Conservation (phyloP, 2,888 invertebrate genomes). For the Zele albiditarsus region DNA sequence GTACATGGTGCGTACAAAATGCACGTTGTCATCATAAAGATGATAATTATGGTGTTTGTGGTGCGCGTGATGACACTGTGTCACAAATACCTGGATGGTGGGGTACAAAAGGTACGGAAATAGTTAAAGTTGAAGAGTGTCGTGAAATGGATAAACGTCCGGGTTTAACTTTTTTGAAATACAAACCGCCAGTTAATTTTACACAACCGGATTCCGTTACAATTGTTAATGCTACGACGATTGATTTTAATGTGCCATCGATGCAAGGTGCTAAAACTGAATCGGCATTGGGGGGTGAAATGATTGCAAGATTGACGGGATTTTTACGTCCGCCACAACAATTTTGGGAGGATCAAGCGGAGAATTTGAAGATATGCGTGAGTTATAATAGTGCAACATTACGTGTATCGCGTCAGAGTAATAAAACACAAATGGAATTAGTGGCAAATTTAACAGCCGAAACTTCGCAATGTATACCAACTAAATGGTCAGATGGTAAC, state of each 20-base stretch:
- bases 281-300: conserved; percentile 81
- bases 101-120: conserved; percentile 87
- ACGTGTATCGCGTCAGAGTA: conserved; percentile 64
- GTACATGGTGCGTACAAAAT: conserved; percentile 95
- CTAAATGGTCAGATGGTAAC: conserved; percentile 78
- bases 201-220: conserved; percentile 91
- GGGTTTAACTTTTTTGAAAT: conserved; percentile 91
- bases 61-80: conserved; percentile 84
- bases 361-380: conserved; percentile 84
- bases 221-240: conserved; percentile 89
- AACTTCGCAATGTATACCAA: conserved; percentile 81
- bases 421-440: conserved; percentile 70
- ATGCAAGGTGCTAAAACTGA: conserved; percentile 81
- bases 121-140: conserved; percentile 84
- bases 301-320: conserved; percentile 84
- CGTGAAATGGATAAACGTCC: conserved; percentile 86
- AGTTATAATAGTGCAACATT: conserved; percentile 85
- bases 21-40: conserved; percentile 91
- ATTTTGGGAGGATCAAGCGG: conserved; percentile 80
- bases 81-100: conserved; percentile 92
- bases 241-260: conserved; percentile 83
- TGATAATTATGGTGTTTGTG: conserved; percentile 88
- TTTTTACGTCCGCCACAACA: conserved; percentile 85
- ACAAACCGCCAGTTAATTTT: conserved; percentile 89
- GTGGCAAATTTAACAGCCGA: conserved; percentile 81